A percentile compares a stretch with the other conserved stretches of the same genome.
Evolutionary conservation across 2,113 vertebrate genomes (phyloP).

Genomic region (Peromyscus polionotus): DNA sequence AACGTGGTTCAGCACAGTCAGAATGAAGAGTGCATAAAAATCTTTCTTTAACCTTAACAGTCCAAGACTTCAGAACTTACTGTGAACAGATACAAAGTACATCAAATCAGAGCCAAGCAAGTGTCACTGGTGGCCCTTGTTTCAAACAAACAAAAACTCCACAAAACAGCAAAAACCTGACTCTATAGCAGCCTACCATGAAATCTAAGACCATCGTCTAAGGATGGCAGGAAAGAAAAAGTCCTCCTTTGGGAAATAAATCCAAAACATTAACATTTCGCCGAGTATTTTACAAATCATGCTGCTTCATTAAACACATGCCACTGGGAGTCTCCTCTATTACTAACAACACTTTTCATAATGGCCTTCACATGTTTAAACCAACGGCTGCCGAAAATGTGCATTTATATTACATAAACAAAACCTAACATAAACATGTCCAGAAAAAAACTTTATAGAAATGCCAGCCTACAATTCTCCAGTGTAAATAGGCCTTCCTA

Average conservation of each 20-base stretch:
- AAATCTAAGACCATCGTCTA: slow-evolving; percentile 43
- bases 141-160: background rate
- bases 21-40: slow-evolving; percentile 38
- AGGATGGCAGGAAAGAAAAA: slow-evolving; percentile 67
- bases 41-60: slow-evolving; percentile 43
- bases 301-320: slow-evolving; percentile 77
- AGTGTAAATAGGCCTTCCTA: slow-evolving; percentile 79
- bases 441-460: slow-evolving; percentile 79
- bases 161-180: slow-evolving; percentile 43
- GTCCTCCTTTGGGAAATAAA: slow-evolving; percentile 30
- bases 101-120: slow-evolving; percentile 51
- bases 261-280: slow-evolving; percentile 73
- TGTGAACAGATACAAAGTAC: slow-evolving; percentile 27
- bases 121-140: slow-evolving; percentile 34
- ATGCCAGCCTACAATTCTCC: slow-evolving; percentile 77
- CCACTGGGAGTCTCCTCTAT: slow-evolving; percentile 63
- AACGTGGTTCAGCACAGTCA: background rate
- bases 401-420: slow-evolving; percentile 79
- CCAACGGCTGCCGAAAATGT: slow-evolving; percentile 81
- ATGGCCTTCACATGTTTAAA: slow-evolving; percentile 78
- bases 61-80: background rate
- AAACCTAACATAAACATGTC: slow-evolving; percentile 80
- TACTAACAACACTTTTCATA: slow-evolving; percentile 80
- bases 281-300: slow-evolving; percentile 71
- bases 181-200: slow-evolving; percentile 33